These are phyloP conservation scores for Hydractinia echinata DNA, from an alignment of 30 jellyfish, hydroid and myxozoan genomes.

Conservation along the genomic window DNA sequence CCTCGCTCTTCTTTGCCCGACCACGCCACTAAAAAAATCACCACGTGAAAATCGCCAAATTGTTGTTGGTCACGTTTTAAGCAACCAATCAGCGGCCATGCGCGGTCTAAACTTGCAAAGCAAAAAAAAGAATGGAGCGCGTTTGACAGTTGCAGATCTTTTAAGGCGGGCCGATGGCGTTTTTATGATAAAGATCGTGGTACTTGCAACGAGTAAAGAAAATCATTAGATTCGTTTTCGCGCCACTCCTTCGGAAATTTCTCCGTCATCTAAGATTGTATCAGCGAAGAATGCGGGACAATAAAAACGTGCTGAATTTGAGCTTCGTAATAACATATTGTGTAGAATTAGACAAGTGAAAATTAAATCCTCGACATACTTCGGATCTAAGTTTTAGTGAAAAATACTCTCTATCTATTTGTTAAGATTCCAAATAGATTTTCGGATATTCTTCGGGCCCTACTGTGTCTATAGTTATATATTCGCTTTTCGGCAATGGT, in stretches of 20 bases:
- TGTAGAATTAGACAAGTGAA: conserved; percentile 17
- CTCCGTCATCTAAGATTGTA: conserved; percentile 4
- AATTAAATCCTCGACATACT: conserved; percentile 7
- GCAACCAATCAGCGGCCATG: too few species aligned
- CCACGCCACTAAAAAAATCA: too few species aligned
- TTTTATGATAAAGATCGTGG: too few species aligned
- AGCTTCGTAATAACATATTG: conserved; percentile 27
- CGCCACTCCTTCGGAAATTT: conserved; percentile 46
- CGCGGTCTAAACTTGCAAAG: too few species aligned
- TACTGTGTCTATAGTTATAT: conserved; percentile 50
- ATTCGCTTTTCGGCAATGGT: conserved; percentile 48
- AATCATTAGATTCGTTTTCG: conserved; percentile 21
- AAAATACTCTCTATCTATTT: conserved; percentile 1
- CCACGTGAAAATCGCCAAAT: too few species aligned
- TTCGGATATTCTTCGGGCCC: conserved; percentile 54
- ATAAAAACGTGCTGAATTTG: conserved; percentile 25
- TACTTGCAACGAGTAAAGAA: conserved; percentile 29
- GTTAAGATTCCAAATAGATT: conserved; percentile 47
- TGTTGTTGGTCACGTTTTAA: too few species aligned
- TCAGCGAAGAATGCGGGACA: conserved; percentile 48
- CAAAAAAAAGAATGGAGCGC: too few species aligned
- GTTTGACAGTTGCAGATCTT: too few species aligned
- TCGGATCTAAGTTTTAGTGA: neutral
- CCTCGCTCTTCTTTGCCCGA: too few species aligned
- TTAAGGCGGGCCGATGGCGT: too few species aligned